Conservation (phyloP, 2,113 vertebrate genomes). For the Synodontis membranacea region DNA sequence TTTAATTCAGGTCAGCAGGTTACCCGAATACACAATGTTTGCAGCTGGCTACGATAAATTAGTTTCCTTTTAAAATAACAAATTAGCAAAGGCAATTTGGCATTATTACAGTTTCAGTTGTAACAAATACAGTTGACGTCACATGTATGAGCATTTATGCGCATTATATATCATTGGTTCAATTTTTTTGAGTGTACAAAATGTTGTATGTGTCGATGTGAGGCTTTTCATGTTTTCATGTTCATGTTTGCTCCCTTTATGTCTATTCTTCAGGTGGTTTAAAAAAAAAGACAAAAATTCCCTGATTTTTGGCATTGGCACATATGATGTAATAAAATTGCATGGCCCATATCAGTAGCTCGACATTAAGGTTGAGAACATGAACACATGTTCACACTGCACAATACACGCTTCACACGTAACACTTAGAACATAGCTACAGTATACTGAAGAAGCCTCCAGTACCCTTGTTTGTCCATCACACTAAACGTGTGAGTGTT, state of each 20-base stretch:
- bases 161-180: background rate
- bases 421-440: no score
- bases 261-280: background rate
- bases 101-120: background rate
- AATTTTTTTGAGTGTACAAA: background rate
- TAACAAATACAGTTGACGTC: background rate
- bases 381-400: constrained; percentile 42
- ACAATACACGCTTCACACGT: constrained; percentile 15
- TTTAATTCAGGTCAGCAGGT: background rate
- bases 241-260: background rate
- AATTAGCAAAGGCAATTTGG: background rate
- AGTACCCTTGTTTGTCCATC: constrained; percentile 65
- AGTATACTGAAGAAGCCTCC: constrained; percentile 55
- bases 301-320: constrained; percentile 15
- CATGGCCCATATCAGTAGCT: constrained; percentile 19
- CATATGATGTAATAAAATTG: background rate
- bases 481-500: constrained; percentile 33
- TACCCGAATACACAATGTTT: background rate
- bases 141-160: background rate
- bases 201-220: background rate
- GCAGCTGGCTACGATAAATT: background rate
- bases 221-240: background rate
- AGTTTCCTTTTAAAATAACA: background rate
- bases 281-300: background rate
- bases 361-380: constrained; percentile 7